These are phyloP conservation scores for Heteractis magnifica DNA, from an alignment of 92 coral and sea anemone genomes.

Conservation along the genomic window DNA sequence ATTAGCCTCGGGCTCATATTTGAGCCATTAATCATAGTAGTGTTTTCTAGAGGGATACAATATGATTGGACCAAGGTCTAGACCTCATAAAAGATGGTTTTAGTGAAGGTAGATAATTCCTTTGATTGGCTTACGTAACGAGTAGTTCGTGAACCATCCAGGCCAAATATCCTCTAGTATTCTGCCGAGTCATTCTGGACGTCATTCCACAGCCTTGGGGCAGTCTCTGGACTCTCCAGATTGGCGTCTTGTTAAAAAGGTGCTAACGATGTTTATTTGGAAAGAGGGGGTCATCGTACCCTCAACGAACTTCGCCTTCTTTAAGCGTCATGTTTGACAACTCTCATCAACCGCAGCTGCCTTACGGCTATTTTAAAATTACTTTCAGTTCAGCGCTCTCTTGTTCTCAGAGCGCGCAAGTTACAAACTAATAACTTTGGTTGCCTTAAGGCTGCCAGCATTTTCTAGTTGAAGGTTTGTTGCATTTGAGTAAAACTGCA, in stretches of 20 bases:
- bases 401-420: slow-evolving; percentile 3
- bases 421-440: neutral
- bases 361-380: slow-evolving; percentile 4
- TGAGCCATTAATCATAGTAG: neutral
- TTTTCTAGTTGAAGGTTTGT: neutral
- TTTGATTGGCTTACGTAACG: neutral
- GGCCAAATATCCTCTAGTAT: neutral
- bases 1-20: neutral
- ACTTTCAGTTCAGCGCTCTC: neutral
- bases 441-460: slow-evolving; percentile 2
- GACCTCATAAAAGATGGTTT: neutral
- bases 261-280: neutral
- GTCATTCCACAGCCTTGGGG: neutral
- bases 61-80: neutral
- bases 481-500: neutral
- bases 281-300: neutral
- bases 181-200: neutral
- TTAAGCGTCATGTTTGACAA: neutral
- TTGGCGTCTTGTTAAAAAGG: no score
- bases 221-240: neutral
- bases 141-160: neutral
- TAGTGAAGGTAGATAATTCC: neutral
- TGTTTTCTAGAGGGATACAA: neutral
- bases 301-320: neutral
- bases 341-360: neutral